phyloP scores from a whole-genome alignment of 2,797 vertebrate species.

The Myoxocephalus aenaeus region DNA sequence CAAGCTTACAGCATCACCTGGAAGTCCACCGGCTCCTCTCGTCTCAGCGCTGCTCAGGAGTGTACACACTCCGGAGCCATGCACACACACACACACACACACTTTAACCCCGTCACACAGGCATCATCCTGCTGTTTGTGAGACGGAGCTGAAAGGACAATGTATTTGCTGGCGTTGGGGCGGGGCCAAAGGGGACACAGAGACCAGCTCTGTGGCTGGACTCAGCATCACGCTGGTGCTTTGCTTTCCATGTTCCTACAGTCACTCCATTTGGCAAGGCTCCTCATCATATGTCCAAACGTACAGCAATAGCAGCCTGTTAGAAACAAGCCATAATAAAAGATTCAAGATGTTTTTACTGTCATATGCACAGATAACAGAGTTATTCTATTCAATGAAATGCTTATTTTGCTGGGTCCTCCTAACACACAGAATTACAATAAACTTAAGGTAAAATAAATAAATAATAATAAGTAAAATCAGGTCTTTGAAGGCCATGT shows the following conservation, averaged over 20 bases:
- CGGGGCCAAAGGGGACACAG: constrained; percentile 28
- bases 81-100: constrained; percentile 9
- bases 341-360: too few relatives aligned
- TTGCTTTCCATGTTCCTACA: constrained; percentile 7
- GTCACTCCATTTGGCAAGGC: neutral
- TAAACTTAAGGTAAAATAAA: too few relatives aligned
- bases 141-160: constrained; percentile 44
- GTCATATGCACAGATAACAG: too few relatives aligned
- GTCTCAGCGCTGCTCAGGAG: constrained; percentile 15
- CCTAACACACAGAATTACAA: too few relatives aligned
- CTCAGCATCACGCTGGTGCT: constrained; percentile 4
- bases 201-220: constrained; percentile 22
- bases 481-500: neutral
- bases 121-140: neutral
- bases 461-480: too few relatives aligned
- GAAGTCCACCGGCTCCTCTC: constrained; percentile 48
- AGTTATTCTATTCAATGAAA: too few relatives aligned
- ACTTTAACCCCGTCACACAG: neutral
- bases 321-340: neutral
- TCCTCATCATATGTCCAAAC: neutral
- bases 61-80: neutral
- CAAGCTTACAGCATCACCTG: constrained; percentile 48
- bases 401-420: too few relatives aligned
- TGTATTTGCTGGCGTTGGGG: constrained; percentile 44
- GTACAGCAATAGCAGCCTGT: neutral